These are phyloP conservation scores for Eupithecia subumbrata DNA, from an alignment of 2,888 invertebrate species.

Conservation along the genomic window DNA sequence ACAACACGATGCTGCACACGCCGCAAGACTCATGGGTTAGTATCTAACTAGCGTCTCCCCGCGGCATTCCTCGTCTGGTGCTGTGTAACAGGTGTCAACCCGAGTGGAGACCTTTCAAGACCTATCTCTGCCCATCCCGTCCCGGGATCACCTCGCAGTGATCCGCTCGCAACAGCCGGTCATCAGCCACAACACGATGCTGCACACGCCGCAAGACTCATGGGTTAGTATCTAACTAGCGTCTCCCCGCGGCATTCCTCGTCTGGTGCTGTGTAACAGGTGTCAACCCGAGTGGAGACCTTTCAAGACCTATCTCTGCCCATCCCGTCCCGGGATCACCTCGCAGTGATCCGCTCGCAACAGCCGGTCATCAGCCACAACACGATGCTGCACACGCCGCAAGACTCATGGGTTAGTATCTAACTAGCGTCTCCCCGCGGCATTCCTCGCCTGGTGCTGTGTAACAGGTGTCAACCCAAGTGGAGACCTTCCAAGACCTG, in stretches of 20 bases:
- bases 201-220: constrained; percentile 65
- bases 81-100: background rate
- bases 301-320: constrained; percentile 93
- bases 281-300: background rate
- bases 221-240: constrained; percentile 59
- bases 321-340: constrained; percentile 89
- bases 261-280: background rate
- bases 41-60: background rate
- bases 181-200: constrained; percentile 66
- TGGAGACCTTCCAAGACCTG: constrained; percentile 89
- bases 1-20: constrained; percentile 57
- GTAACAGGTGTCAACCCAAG: background rate
- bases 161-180: constrained; percentile 86
- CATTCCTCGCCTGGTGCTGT: background rate
- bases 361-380: constrained; percentile 80
- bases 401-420: constrained; percentile 71
- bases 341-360: constrained; percentile 89
- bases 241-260: background rate
- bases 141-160: constrained; percentile 93
- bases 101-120: background rate
- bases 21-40: constrained; percentile 74
- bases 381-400: constrained; percentile 55
- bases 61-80: background rate
- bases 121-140: constrained; percentile 52
- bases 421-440: background rate